Base-by-base conservation (phyloP, 2,888 invertebrate genomes). In the Periphyllus acericola region DNA sequence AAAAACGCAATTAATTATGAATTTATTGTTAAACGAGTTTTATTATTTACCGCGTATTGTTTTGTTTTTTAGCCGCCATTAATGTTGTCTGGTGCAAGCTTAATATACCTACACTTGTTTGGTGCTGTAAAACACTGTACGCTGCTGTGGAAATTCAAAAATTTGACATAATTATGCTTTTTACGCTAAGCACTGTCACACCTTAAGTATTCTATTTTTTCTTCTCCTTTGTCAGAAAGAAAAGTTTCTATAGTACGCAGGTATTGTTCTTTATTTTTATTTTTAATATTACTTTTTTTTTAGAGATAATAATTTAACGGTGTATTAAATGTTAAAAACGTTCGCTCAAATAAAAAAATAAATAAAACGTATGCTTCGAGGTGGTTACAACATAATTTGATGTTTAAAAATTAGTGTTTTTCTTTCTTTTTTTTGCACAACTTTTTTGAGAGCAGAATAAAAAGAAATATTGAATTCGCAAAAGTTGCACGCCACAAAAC, bases 161-260 rank as follows among this genome's bases (percentile, higher is more conserved):
- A 36, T 68, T 17, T 80, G 80, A 55, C n/a, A 80, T 66, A 80
- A 36, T 80, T 80, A 66, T 66, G n/a, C 60, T 40, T 80, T 68
- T 66, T 80, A 29, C 36, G 17, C 9, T n/a, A 36, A 80, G 32
- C 68, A 68, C 29, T 68, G 68, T 68, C 68, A 68, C 11, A 29
- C n/a, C 34, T 29, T 55, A 55, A 55, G 34, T 79, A 17, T 34
- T 14, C 25, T 25, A 60, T 79, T 71, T 71, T 55, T 34, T 34
- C 3, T 46, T 17, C 21, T 76, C 21, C 34, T 79, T 55, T 46
- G 40, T 80, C 4, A 19, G n/a, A 46, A 78, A 78, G 40, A 14
- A 32, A 52, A 78, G n/a, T 78, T 40, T 55, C 32, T 29, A 25
- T 32, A 68, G 68, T 8, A 3, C n/a, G 68, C n/a, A n/a, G n/a